phyloP scores from a whole-genome alignment of 2,888 invertebrate genomes.

The Lingula anatina region DNA sequence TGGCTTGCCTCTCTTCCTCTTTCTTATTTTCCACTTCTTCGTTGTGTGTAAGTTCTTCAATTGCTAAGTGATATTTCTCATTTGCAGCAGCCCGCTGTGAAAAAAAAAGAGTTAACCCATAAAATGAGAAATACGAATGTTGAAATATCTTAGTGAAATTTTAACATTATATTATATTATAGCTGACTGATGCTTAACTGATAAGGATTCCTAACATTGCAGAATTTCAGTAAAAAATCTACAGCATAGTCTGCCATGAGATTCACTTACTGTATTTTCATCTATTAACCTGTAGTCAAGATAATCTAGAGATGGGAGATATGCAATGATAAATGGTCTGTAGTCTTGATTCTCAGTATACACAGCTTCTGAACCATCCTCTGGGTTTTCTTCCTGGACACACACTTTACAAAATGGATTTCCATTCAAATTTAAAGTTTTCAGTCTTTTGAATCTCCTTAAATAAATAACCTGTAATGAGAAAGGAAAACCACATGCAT shows the following conservation, averaged over 20 bases:
- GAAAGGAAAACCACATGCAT: too few species aligned
- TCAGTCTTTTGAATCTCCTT: conserved; percentile 43
- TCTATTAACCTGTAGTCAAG: conserved; percentile 70
- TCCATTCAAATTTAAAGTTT: conserved; percentile 55
- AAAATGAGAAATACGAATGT: background rate
- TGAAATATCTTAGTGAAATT: too few species aligned
- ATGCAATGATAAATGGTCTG: conserved; percentile 66
- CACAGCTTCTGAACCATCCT: too few species aligned
- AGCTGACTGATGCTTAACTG: too few species aligned
- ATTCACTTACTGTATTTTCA: conserved; percentile 46
- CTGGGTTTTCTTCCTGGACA: too few species aligned
- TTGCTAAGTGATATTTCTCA: conserved; percentile 43
- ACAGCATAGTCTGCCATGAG: too few species aligned
- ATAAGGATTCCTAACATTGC: too few species aligned
- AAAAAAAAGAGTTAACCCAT: background rate
- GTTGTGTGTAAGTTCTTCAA: conserved; percentile 49
- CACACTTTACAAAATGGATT: conserved; percentile 73
- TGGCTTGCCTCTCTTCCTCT: conserved; percentile 24
- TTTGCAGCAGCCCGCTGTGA: conserved; percentile 42
- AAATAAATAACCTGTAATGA: conserved; percentile 43
- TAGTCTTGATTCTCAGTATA: conserved; percentile 58
- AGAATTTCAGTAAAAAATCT: too few species aligned
- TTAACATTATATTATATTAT: too few species aligned
- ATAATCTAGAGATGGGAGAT: conserved; percentile 68
- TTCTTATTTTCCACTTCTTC: conserved; percentile 40